Evolutionary conservation across 2,888 invertebrate genomes (phyloP), one percentile per base, ranked within the genome.

Genomic region (Hylaea fasciaria): DNA sequence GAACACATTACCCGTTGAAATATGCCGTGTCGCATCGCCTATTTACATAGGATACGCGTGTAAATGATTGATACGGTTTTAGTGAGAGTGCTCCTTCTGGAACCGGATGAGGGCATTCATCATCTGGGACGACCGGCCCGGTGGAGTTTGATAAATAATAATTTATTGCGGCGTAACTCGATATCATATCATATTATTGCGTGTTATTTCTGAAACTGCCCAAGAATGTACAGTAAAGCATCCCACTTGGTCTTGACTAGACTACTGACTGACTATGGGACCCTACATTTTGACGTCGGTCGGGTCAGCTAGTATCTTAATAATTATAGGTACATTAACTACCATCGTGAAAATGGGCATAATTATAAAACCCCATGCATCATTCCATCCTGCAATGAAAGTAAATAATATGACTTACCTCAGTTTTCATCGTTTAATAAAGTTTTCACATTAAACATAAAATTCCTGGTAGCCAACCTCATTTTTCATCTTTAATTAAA

Each of bases 21-120:
- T 71, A 75, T 69, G 70, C 68, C 75, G 76, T 73, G 75, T 77
- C 75, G 78, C 78, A 74, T 32, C 10, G 64, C 74, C 70, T 83
- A 87, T 86, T 86, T 86, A 84, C 85, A 83, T 86, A 83, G 75
- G 75, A 73, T 74, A 71, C 75, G 82, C 81, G 85, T 81, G 80
- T 81, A 82, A 83, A 87, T 90, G 89, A 89, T 90, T 89, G 89
- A 90, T 89, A 86, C 76, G 79, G 76, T 74, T 77, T 77, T 74
- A 77, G 77, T 45, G 62, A 66, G 68, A 59, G 67, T 68, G 64
- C 68, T 75, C 74, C 77, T 76, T 72, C 64, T 62, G 56, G 65
- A 76, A 76, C 48, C 41, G 32, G 85, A 84, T 83, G 85, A 85
- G 81, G 71, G 73, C 87, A 88, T 90, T 85, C 80, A 87, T 89